These are phyloP conservation scores for Burhinus bistriatus DNA, from an alignment of 2,113 vertebrate genomes.

Conservation along the genomic window DNA sequence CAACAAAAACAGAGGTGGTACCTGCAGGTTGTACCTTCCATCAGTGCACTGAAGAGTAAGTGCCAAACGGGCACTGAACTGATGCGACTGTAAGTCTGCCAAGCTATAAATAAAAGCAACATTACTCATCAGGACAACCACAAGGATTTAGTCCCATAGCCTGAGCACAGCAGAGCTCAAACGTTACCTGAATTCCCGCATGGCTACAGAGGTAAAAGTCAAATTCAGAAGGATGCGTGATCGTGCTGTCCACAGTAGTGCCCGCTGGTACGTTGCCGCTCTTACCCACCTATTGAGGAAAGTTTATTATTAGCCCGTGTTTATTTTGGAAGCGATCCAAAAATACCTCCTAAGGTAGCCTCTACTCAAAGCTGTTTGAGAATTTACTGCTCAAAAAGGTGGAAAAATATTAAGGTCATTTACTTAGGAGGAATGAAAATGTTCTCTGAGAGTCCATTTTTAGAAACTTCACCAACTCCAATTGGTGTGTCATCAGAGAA, in stretches of 20 bases:
- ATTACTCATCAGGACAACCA: neutral
- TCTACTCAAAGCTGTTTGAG: neutral
- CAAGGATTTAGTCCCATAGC: neutral
- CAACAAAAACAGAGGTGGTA: neutral
- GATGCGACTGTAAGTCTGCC: neutral
- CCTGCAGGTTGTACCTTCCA: neutral
- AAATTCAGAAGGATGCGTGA: constrained; percentile 98
- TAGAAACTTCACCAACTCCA: constrained; percentile 36
- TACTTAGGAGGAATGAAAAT: constrained; percentile 25
- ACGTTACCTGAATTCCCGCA: constrained; percentile 95
- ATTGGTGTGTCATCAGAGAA: constrained; percentile 14
- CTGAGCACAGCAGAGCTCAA: neutral
- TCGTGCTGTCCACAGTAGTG: constrained; percentile 98
- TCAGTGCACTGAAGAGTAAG: neutral
- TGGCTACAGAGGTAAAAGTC: constrained; percentile 99
- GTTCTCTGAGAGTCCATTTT: constrained; percentile 4
- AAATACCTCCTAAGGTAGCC: neutral
- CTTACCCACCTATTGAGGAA: constrained; percentile 89
- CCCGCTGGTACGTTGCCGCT: constrained; percentile 98
- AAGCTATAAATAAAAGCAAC: neutral
- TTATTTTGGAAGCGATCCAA: neutral
- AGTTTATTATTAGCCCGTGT: constrained; percentile 9
- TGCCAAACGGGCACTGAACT: neutral
- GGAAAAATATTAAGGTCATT: constrained; percentile 7
- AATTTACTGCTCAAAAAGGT: neutral